A percentile compares a stretch with the other conserved stretches of the same genome.
phyloP scores from a whole-genome alignment of 2,113 vertebrate genomes.

The Poicephalus gulielmi region DNA sequence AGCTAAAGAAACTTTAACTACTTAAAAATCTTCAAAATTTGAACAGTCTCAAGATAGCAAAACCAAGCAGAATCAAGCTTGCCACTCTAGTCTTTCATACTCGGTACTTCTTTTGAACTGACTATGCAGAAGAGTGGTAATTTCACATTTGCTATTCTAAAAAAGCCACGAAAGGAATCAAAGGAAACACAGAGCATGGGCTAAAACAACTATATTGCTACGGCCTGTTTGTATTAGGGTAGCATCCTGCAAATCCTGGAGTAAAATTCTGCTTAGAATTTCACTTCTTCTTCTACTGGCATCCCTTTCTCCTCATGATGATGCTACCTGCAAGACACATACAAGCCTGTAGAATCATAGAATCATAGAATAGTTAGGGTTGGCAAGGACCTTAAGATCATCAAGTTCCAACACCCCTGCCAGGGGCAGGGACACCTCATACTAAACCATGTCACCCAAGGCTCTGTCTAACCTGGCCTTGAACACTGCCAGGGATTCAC shows the following conservation, averaged over 20 bases:
- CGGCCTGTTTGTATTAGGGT: background rate
- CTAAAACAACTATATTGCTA: background rate
- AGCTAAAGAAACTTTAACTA: background rate
- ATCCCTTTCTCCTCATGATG: background rate
- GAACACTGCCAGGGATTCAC: no score
- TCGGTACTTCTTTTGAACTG: background rate
- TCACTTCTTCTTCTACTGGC: background rate
- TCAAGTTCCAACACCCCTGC: no score
- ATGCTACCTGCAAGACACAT: background rate
- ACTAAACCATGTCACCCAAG: no score
- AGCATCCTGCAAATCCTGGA: background rate
- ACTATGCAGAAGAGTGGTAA: background rate
- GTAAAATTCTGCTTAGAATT: background rate
- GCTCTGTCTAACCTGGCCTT: no score
- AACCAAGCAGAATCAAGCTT: background rate
- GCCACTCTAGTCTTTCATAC: background rate
- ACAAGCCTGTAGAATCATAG: background rate
- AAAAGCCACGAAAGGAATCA: background rate
- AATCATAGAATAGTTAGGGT: no score
- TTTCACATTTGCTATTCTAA: background rate
- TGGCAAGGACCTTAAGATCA: no score
- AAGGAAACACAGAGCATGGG: background rate
- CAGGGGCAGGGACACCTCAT: no score
- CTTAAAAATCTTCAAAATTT: background rate
- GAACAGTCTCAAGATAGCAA: background rate